Evolutionary conservation across 2,797 vertebrate genomes (phyloP).

Genomic region (Kryptopterus vitreolus): DNA sequence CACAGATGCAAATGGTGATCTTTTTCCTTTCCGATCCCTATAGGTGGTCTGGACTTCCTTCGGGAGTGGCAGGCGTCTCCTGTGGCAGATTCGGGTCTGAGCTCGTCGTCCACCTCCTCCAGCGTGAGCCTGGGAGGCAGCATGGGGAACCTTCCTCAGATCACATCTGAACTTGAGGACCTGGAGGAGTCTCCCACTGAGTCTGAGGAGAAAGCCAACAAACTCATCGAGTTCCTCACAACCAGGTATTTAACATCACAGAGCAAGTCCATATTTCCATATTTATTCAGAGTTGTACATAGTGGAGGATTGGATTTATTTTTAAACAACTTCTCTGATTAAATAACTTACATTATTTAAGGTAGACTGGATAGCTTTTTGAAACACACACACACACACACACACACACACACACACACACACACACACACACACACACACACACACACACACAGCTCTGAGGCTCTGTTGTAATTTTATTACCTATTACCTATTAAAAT

Average conservation of each 20-base stretch:
- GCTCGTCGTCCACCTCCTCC: conserved; percentile 95
- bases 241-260: conserved; percentile 81
- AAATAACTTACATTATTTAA: no score
- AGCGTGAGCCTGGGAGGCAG: conserved; percentile 91
- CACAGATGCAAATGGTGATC: background rate
- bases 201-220: conserved; percentile 93
- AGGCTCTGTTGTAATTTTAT: no score
- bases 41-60: conserved; percentile 94
- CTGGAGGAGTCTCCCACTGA: conserved; percentile 80
- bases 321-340: no score
- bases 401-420: no score
- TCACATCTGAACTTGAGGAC: conserved; percentile 89
- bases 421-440: no score
- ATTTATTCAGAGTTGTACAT: no score
- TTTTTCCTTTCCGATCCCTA: conserved; percentile 21
- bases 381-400: no score
- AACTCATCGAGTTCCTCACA: conserved; percentile 97
- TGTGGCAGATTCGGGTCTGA: conserved; percentile 91
- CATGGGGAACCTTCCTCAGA: conserved; percentile 88
- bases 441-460: no score
- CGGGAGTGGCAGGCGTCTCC: conserved; percentile 93
- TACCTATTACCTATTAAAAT: no score
- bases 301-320: no score
- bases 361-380: no score
- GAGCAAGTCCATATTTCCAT: background rate